A percentile compares a stretch with the other conserved stretches of the same genome.
phyloP scores from a whole-genome alignment of 2,113 vertebrate species.

The Hucho hucho region DNA sequence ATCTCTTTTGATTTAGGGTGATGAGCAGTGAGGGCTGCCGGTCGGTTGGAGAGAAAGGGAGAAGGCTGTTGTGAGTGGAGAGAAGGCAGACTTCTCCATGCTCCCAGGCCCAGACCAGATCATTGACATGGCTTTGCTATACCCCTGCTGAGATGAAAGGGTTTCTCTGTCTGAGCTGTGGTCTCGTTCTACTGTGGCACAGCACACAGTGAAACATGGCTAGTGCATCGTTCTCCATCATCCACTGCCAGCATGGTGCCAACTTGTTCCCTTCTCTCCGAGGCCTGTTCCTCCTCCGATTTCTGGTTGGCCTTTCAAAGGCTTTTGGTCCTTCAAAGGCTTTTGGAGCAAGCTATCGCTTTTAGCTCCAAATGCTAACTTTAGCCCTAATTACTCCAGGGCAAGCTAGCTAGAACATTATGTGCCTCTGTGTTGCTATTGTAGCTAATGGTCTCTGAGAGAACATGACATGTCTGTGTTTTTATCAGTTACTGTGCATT shows the following conservation, averaged over 20 bases:
- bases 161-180: slow-evolving; percentile 18
- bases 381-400: slow-evolving; percentile 28
- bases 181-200: neutral
- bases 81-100: slow-evolving; percentile 2
- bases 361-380: slow-evolving; percentile 11
- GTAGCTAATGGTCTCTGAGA: slow-evolving; percentile 10
- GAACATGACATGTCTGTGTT: slow-evolving; percentile 4
- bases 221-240: neutral
- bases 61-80: neutral
- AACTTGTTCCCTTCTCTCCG: neutral
- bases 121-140: slow-evolving; percentile 29
- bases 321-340: slow-evolving; percentile 7
- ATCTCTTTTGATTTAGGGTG: neutral
- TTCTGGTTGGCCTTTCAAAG: slow-evolving; percentile 13
- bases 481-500: neutral
- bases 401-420: slow-evolving; percentile 8
- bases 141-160: slow-evolving; percentile 19
- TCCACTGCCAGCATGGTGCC: neutral
- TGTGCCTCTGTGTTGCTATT: slow-evolving; percentile 25
- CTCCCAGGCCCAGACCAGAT: slow-evolving; percentile 35
- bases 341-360: neutral
- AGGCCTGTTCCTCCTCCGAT: neutral
- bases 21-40: neutral
- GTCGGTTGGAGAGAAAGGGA: neutral
- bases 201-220: neutral